Base-by-base conservation (phyloP, 2,888 invertebrate species). In the Megalurothrips usitatus region DNA sequence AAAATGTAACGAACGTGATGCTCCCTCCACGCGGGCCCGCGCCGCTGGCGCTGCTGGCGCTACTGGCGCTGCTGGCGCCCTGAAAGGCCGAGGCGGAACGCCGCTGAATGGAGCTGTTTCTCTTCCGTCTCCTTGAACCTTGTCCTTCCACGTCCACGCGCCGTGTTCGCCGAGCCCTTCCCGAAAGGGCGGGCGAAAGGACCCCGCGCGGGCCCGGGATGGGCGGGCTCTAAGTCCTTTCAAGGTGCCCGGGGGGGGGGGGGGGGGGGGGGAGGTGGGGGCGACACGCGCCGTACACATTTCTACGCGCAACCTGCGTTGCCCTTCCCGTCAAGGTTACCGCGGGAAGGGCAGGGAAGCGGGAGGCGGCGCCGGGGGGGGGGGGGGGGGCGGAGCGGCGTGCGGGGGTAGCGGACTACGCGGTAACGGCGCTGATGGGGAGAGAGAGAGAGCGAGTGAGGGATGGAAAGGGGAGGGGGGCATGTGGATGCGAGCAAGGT, bases 241-340 rank as follows among this genome's bases (percentile, higher is more conserved):
- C 34, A 43, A 43, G 34, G 34, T 43, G 34, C 34, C 34, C 34
- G 34, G 34, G 2, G 3, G 11, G 63, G 68, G 11, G 23, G 68
- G 68, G 12, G 11, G 23, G 68, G 23, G 10, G 26, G 68, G 12
- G 23, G 26, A 23, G 23, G 23, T 23, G 68, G 68, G 68, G 68
- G 19, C 23, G 68, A 75, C 68, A 75, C 68, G 68, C 68, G 68
- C 68, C 68, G 23, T 75, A 75, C 68, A 75, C 68, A 75, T 23
- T 75, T 75, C 68, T 75, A 26, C 68, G 68, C 26, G 68, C 68
- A 75, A 75, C 68, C 68, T 75, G 68, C 68, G 68, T 75, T 26
- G 26, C 68, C 68, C 68, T 75, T 75, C 58, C 58, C 58, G 58
- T 17, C 68, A 75, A 75, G 68, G 68, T 23, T 26, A 26, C 11